These are phyloP conservation scores for Propithecus deckenii DNA, from an alignment of 2,797 vertebrate genomes.

Conservation along the genomic window DNA sequence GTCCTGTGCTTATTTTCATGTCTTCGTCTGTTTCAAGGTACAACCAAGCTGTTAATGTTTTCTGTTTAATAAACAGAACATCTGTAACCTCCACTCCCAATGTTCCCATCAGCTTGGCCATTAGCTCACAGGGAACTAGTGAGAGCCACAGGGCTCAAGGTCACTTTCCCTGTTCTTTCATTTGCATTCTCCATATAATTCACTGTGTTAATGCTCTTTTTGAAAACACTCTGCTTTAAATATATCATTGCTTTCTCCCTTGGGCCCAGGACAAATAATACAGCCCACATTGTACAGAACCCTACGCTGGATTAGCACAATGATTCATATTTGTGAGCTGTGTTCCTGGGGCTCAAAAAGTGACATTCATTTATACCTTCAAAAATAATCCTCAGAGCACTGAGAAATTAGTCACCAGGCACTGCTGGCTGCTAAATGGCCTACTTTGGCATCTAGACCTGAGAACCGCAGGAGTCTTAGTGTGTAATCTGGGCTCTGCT, in stretches of 20 bases:
- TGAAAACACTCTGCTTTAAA: conserved; percentile 63
- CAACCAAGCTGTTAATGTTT: conserved; percentile 57
- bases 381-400: conserved; percentile 50
- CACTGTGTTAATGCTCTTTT: background rate
- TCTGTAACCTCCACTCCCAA: background rate
- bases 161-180: conserved; percentile 59
- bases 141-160: conserved; percentile 10
- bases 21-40: conserved; percentile 20
- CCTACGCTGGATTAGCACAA: conserved; percentile 9
- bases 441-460: background rate
- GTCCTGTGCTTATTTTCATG: conserved; percentile 44
- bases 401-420: conserved; percentile 30
- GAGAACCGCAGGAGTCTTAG: background rate
- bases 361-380: conserved; percentile 66
- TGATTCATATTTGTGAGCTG: conserved; percentile 61
- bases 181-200: conserved; percentile 57
- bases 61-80: conserved; percentile 56
- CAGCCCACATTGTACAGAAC: background rate
- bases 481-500: background rate
- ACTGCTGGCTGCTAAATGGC: conserved; percentile 30
- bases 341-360: conserved; percentile 50
- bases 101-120: background rate
- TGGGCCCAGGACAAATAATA: conserved; percentile 42
- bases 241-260: conserved; percentile 38
- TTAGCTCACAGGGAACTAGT: background rate